Base-by-base conservation (phyloP, 1,140 invertebrate genomes). In the Metopolophium dirhodum region DNA sequence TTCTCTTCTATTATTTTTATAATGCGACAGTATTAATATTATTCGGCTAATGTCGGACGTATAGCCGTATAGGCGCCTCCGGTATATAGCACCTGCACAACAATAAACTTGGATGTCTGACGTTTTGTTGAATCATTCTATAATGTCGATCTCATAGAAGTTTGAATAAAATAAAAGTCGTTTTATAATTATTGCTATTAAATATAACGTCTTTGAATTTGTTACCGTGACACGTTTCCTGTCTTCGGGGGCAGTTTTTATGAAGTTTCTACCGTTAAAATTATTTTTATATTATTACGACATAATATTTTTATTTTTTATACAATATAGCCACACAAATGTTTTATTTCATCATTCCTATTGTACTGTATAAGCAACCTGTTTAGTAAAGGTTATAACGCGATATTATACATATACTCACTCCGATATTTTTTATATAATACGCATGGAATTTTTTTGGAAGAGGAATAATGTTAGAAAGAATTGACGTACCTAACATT, bases 1-100 rank as follows among this genome's bases (percentile, higher is more conserved):
- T 47, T n/a, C 41, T 23, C 35, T 54, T 77, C 9, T 91, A 8
- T n/a, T 45, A 7, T 91, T 77, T 49, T 91, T 91, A 22, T n/a
- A 41, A 47, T 18, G 41, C 9, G 47, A 68, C 90, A 91, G 14
- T 35, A 91, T 20, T 89, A 86, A 41, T 88, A 89, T 89, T 91
- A 47, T 91, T 77, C 2, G 9, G 41, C 20, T 61, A 47, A 91
- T 77, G 90, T 91, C 41, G 45, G 41, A n/a, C 30, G 37, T 47
- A 47, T 11, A 68, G 41, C 22, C 30, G 37, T 47, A 47, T 11
- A 68, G 90, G 61, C 61, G 61, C 90, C 90, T 77, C 90, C 7
- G 41, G 90, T 77, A 18, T 45, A 30, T 26, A 57, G 49, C 22
- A 37, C 37, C 35, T 90, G 54, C 88, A 61, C 88, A 90, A 90